phyloP scores from a whole-genome alignment of 2,797 vertebrate species.

The Taenioides sp. region DNA sequence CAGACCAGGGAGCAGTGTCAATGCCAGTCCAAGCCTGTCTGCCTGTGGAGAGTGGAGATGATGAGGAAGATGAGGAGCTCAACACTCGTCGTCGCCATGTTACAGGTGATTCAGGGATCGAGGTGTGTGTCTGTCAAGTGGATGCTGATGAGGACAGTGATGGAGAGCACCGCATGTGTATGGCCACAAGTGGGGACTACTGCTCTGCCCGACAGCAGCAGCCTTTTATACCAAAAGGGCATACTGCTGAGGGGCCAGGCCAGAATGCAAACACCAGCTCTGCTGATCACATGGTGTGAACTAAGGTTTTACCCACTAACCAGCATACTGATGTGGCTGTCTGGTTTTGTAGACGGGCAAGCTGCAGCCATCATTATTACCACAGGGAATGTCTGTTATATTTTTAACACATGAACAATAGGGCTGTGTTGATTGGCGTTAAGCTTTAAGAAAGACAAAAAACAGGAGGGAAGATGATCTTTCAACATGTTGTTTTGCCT shows the following conservation, averaged over 20 bases:
- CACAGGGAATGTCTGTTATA: conserved; percentile 37
- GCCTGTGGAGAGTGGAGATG: conserved; percentile 41
- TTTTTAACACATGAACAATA: conserved; percentile 40
- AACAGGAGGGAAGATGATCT: not conserved
- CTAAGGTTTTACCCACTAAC: conserved; percentile 22
- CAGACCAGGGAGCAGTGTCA: conserved; percentile 24
- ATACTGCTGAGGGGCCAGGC: conserved; percentile 49
- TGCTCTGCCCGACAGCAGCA: conserved; percentile 61
- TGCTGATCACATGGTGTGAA: conserved; percentile 78
- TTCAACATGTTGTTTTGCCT: conserved; percentile 14
- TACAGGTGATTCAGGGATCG: conserved; percentile 84
- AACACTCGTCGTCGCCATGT: conserved; percentile 79
- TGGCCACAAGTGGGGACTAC: conserved; percentile 63
- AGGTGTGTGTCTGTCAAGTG: conserved; percentile 82
- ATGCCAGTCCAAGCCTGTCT: conserved; percentile 27
- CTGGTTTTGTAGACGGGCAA: conserved; percentile 26
- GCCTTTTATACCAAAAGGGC: conserved; percentile 66
- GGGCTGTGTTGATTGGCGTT: conserved; percentile 41
- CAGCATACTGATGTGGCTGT: conserved; percentile 37
- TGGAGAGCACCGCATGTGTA: conserved; percentile 66
- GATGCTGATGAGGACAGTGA: conserved; percentile 74
- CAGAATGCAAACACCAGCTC: conserved; percentile 61
- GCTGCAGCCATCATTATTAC: conserved; percentile 38
- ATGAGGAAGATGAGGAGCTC: conserved; percentile 63
- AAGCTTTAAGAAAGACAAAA: conserved; percentile 28